A percentile compares a stretch with the other conserved stretches of the same genome.
phyloP scores from a whole-genome alignment of 2,888 invertebrate genomes.

The Sylvicola fuscatus region DNA sequence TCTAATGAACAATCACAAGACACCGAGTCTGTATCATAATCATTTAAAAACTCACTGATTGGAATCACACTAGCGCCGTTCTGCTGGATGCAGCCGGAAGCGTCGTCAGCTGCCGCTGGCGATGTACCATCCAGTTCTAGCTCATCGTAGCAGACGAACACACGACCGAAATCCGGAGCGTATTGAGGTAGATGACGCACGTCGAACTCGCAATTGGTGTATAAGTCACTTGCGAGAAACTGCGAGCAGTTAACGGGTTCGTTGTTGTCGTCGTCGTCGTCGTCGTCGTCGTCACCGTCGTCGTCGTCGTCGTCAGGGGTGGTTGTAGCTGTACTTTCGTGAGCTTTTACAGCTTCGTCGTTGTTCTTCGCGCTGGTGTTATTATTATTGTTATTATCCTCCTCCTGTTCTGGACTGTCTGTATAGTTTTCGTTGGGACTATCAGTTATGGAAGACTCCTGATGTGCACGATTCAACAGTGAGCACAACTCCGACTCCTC shows the following conservation, averaged over 20 bases:
- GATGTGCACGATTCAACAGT: no score
- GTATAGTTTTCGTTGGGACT: neutral
- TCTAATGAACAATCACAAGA: slow-evolving; percentile 6
- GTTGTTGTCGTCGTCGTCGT: slow-evolving; percentile 7
- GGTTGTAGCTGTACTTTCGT: no score
- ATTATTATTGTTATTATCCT: slow-evolving; percentile 2
- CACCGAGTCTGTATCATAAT: neutral
- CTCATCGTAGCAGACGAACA: slow-evolving; percentile 20
- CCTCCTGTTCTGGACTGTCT: neutral
- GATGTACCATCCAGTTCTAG: slow-evolving; percentile 10
- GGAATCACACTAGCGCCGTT: slow-evolving; percentile 6
- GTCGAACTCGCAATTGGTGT: slow-evolving; percentile 10
- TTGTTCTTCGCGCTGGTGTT: slow-evolving; percentile 1
- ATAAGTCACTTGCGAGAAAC: slow-evolving; percentile 2
- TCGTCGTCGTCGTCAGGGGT: slow-evolving; percentile 3
- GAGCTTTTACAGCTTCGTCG: neutral
- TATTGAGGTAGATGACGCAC: slow-evolving; percentile 7
- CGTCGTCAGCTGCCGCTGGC: slow-evolving; percentile 4
- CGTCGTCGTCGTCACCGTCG: slow-evolving; percentile 5
- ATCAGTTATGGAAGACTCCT: no score
- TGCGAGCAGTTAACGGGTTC: slow-evolving; percentile 3
- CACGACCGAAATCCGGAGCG: slow-evolving; percentile 4
- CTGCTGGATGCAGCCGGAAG: slow-evolving; percentile 5
- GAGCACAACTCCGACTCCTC: no score
- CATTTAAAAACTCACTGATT: slow-evolving; percentile 5